Evolutionary conservation across 1,140 invertebrate genomes (phyloP), one percentile per base, ranked within the genome.

Genomic region (Rhyacophila brunnea): DNA sequence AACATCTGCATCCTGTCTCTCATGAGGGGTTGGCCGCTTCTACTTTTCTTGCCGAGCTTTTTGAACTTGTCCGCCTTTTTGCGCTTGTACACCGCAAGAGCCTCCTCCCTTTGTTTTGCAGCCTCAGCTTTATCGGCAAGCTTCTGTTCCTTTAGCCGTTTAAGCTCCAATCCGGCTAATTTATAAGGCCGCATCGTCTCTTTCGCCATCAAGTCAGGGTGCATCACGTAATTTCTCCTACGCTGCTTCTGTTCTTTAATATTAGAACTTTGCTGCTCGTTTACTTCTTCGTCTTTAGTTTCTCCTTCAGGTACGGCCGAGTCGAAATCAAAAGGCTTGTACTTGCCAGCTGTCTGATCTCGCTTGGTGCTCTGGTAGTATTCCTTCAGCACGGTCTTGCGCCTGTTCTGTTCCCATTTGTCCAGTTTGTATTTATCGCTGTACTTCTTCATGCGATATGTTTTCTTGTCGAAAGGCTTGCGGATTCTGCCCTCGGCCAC

Each of bases 11-110:
- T 74, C 67, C 88, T 78, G 20, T 83, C 83, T 58, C 84, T 87
- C 88, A 92, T 91, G 0, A 90, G 74, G 3, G 89, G 89, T 68
- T 92, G 89, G 7, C 89, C 89, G 70, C 83, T 88, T 59, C 81
- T 86, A 1, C 84, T 92, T 69, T 85, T 89, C 66, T 84, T 86
- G 20, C 82, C 85, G 17, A 91, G 71, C 60, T 83, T 85, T 69
- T 86, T 88, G 58, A 80, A 85, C 48, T 80, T 83, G 32, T 84
- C 77, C 9, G 81, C 73, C 68, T 86, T 89, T 36, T 84, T 84
- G 62, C 85, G 76, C 60, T 84, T 85, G 60, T 87, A 88, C 58
- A 82, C 79, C 54, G 80, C 77, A 46, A 87, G 64, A 5, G 88
- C 87, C 67, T 84, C 73, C 44, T 81, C 71, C 65, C 71, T 81